Conservation (phyloP, 2,797 vertebrate genomes). For the Odontamblyopus lacepedii region DNA sequence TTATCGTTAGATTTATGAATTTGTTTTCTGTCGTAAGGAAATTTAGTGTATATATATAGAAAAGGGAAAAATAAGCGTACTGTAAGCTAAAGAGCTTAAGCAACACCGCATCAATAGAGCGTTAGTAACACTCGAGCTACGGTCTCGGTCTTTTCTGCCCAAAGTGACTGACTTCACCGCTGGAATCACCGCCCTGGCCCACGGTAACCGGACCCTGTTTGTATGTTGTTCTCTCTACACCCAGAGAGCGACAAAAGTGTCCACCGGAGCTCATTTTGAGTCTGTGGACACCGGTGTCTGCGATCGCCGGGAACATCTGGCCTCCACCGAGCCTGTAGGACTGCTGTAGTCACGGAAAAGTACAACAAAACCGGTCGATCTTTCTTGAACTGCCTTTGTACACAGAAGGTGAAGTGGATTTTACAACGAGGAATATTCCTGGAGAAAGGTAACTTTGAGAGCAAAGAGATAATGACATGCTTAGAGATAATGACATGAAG, state of each 20-base stretch:
- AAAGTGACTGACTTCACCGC: not conserved
- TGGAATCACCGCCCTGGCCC: not conserved
- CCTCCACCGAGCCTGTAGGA: not conserved
- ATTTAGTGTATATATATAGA: not conserved
- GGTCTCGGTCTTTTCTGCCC: not conserved
- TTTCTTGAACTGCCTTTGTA: not conserved
- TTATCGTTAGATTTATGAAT: not conserved
- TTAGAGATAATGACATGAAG: not conserved
- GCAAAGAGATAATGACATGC: not conserved
- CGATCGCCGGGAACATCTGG: not conserved
- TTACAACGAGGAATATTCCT: not conserved
- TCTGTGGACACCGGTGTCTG: not conserved
- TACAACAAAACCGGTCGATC: not conserved
- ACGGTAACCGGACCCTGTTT: not conserved
- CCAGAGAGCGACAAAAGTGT: not conserved
- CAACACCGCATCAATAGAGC: conserved; percentile 5
- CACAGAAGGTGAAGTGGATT: conserved; percentile 1
- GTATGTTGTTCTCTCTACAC: not conserved
- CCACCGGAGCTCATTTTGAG: not conserved
- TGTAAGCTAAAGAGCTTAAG: not conserved
- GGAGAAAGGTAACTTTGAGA: not conserved
- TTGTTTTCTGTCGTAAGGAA: not conserved
- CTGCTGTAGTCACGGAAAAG: conserved; percentile 1
- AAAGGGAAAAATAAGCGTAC: not conserved
- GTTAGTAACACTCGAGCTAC: not conserved